Evolutionary conservation across 2,113 vertebrate genomes (phyloP), one percentile per base, ranked within the genome.

Genomic region (Myocastor coypus): DNA sequence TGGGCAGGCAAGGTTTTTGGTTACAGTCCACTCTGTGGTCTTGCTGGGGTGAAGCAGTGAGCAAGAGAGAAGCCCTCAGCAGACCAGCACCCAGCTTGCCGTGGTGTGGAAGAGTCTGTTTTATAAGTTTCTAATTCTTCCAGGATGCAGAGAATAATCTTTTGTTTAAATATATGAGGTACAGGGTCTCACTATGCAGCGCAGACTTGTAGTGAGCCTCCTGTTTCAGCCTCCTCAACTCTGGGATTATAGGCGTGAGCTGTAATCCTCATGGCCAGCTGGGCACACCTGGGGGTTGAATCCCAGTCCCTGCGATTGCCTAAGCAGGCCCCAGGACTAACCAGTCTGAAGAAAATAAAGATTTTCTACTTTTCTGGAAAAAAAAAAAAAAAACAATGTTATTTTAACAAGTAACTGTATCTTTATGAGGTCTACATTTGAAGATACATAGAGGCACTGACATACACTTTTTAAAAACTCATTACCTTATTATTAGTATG

Each of bases 1-100:
- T 34, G 96, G 95, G 97, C 94, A 95, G 20, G 92, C 93, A 73
- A 30, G 75, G 75, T 87, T 77, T 0, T 14, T 7, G 1, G 40
- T 5, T 14, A 13, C 42, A 46, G 42, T 50, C 13, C 14, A 32
- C 55, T 91, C 32, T 81, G 80, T 55, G 75, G 9, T 95, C 96
- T 96, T 85, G 57, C 92, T 96, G 97, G 93, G 12, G 10, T 14
- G 81, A 93, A 95, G 93, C 83, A 82, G 84, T 83, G 55, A 96
- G 50, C 30, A 20, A 14, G 42, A 71, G 75, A 90, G 96, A 94
- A 89, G 10, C 52, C 42, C 52, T 34, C 7, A 42, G 50, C 9
- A 61, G 75, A 75, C 20, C 57, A 59, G 89, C 66, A 95, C 42
- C 13, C 26, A 93, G 20, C 7, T 91, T 52, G 87, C 89, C 66